A percentile compares a stretch with the other conserved stretches of the same genome.
Evolutionary conservation across 2,888 invertebrate genomes (phyloP).

Genomic region (Dugesia japonica): DNA sequence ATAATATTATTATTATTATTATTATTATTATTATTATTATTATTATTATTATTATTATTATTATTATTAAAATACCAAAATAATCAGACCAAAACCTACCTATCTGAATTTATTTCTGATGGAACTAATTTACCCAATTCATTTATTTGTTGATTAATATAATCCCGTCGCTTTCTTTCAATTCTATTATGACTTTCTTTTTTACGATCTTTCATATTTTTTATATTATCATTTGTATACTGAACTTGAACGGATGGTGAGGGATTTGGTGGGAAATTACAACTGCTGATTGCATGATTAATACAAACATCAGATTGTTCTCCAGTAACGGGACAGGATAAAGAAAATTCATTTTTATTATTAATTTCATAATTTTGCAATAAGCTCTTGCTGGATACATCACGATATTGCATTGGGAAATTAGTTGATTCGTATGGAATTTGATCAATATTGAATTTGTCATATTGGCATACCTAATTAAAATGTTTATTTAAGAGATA

Average conservation of each 20-base stretch:
- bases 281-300: neutral
- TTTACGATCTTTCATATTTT: neutral
- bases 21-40: too few relatives aligned
- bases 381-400: neutral
- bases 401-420: neutral
- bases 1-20: too few relatives aligned
- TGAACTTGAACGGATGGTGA: neutral
- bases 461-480: neutral
- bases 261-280: neutral
- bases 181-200: constrained; percentile 23
- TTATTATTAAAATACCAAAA: too few relatives aligned
- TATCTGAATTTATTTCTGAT: neutral
- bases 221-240: neutral
- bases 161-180: constrained; percentile 22
- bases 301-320: neutral
- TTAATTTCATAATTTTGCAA: neutral
- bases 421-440: neutral
- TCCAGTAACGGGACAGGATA: neutral
- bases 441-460: neutral
- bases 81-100: neutral
- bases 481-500: neutral
- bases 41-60: too few relatives aligned
- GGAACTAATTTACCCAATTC: constrained; percentile 22
- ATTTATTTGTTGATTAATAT: constrained; percentile 23
- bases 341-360: neutral